phyloP scores from a whole-genome alignment of 2,113 vertebrate species.

The Eretmochelys imbricata region DNA sequence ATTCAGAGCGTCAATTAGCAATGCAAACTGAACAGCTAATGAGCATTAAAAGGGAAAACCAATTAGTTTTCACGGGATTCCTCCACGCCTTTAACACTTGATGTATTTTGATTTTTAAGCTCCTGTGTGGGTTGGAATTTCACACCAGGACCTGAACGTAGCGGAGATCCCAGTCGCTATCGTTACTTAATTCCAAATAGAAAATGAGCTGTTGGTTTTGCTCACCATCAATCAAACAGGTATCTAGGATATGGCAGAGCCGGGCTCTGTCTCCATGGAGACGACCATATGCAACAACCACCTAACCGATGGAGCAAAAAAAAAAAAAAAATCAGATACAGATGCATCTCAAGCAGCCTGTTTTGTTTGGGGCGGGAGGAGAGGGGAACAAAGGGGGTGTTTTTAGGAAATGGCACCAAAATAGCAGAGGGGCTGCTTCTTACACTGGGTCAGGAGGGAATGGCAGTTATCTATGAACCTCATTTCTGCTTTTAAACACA shows the following conservation, averaged over 20 bases:
- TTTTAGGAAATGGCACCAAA: not conserved
- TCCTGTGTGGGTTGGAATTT: rapidly evolving
- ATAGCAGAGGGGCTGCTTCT: not conserved
- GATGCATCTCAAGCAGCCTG: not conserved
- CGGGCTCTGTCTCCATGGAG: constrained; percentile 52
- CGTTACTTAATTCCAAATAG: not conserved
- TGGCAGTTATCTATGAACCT: rapidly evolving
- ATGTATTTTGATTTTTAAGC: not conserved
- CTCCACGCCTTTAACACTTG: constrained; percentile 19
- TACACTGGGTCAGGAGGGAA: rapidly evolving
- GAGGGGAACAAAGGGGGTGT: not conserved
- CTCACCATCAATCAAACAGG: constrained; percentile 9
- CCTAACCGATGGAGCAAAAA: not conserved
- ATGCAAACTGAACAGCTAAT: constrained; percentile 37
- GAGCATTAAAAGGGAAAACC: not conserved
- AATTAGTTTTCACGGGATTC: constrained; percentile 50
- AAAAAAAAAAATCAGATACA: not conserved
- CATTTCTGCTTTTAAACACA: not conserved
- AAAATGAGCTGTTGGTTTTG: not conserved
- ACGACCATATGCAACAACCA: not conserved
- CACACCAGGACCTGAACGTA: not conserved
- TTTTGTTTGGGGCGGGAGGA: not conserved
- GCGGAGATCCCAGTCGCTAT: rapidly evolving
- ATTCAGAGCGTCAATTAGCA: constrained; percentile 55
- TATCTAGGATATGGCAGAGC: constrained; percentile 44